phyloP scores from a whole-genome alignment of 2,888 invertebrate genomes.

The Thymelicus sylvestris region DNA sequence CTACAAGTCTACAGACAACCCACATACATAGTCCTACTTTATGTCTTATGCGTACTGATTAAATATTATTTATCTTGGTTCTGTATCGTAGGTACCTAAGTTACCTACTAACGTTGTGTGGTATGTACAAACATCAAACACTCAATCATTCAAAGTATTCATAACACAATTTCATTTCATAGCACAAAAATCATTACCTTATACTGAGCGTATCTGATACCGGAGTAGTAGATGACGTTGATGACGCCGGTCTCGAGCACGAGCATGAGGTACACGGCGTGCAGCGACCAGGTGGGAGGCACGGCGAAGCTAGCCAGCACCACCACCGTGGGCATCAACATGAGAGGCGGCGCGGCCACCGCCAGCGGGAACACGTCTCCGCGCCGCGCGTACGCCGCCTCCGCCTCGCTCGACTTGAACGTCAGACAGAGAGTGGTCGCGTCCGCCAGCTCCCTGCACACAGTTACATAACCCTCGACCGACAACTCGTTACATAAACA shows the following conservation, averaged over 20 bases:
- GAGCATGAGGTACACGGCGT: constrained; percentile 67
- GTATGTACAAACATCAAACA: no score
- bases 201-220: constrained; percentile 64
- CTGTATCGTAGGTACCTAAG: no score
- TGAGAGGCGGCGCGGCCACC: constrained; percentile 69
- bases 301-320: constrained; percentile 67
- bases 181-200: constrained; percentile 55
- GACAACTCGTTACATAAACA: constrained; percentile 37
- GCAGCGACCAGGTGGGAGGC: constrained; percentile 64
- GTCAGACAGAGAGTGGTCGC: constrained; percentile 72
- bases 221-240: constrained; percentile 67
- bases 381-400: constrained; percentile 64
- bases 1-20: no score
- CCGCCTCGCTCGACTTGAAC: constrained; percentile 67
- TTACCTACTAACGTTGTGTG: no score
- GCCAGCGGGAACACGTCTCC: constrained; percentile 68
- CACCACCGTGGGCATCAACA: constrained; percentile 73
- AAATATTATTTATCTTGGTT: no score
- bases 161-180: no score
- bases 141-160: no score
- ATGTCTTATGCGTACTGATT: no score
- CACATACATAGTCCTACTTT: no score
- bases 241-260: constrained; percentile 67
- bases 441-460: constrained; percentile 72
- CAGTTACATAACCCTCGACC: constrained; percentile 37